A percentile compares a stretch with the other conserved stretches of the same genome.
Conservation (phyloP, 2,888 invertebrate genomes). For the Hipparchia sbordonii region DNA sequence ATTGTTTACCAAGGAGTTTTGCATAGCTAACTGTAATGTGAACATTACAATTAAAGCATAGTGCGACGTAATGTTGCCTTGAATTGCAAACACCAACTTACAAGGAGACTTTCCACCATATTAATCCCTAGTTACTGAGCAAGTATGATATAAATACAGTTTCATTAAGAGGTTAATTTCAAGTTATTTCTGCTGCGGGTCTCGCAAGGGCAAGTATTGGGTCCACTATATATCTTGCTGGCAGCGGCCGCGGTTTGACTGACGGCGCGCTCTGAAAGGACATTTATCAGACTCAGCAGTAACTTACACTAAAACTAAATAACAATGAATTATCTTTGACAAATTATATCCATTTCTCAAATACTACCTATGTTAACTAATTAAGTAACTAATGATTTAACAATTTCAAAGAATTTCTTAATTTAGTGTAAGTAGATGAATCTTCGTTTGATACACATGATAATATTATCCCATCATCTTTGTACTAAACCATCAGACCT, state of each 20-base stretch:
- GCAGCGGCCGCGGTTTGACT: slow-evolving; percentile 82
- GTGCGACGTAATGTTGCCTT: no score
- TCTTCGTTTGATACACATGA: no score
- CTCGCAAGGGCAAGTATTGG: slow-evolving; percentile 72
- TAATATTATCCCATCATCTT: no score
- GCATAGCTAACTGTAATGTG: no score
- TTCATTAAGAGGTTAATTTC: slow-evolving; percentile 67
- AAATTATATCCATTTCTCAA: slow-evolving; percentile 71
- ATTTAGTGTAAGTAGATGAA: background rate
- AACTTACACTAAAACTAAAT: slow-evolving; percentile 80
- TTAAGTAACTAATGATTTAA: background rate
- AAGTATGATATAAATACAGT: background rate
- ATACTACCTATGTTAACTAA: background rate
- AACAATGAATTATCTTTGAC: slow-evolving; percentile 82
- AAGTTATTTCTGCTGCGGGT: slow-evolving; percentile 66
- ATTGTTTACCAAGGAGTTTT: no score
- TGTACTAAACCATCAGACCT: no score
- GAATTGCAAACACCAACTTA: no score
- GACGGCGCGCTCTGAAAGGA: slow-evolving; percentile 81
- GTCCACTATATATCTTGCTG: slow-evolving; percentile 82
- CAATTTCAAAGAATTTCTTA: background rate
- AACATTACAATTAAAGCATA: no score
- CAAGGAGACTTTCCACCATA: no score
- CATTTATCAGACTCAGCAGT: slow-evolving; percentile 82
- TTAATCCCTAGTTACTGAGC: no score